A percentile compares a stretch with the other conserved stretches of the same genome.
phyloP scores from a whole-genome alignment of 2,113 vertebrate genomes.

The Meleagris gallopavo region DNA sequence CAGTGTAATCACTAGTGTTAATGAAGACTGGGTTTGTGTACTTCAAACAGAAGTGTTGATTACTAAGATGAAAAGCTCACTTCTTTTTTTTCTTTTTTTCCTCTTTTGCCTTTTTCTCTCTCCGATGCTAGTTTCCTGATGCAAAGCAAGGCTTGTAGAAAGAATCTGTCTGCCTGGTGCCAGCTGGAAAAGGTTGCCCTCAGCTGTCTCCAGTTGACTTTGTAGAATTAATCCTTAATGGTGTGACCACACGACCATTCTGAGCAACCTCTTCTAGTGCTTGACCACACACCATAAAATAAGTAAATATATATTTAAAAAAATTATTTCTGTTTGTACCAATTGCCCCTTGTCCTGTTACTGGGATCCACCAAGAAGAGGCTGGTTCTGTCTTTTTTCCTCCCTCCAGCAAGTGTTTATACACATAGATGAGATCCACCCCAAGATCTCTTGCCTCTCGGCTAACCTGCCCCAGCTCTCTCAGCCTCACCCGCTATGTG shows the following conservation, averaged over 20 bases:
- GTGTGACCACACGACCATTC: not conserved
- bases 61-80: not conserved
- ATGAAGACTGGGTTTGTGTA: not conserved
- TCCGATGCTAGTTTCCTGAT: not conserved
- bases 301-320: not conserved
- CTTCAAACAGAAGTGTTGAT: not conserved
- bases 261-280: not conserved
- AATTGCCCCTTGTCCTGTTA: not conserved
- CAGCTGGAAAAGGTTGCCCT: not conserved
- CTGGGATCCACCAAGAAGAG: not conserved
- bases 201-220: not conserved
- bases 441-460: not conserved
- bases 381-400: not conserved
- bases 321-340: not conserved
- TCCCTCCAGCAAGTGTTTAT: rapidly evolving
- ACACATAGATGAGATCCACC: not conserved
- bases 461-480: not conserved
- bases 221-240: not conserved
- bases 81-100: not conserved
- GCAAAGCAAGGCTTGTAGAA: not conserved
- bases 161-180: not conserved
- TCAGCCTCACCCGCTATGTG: rapidly evolving
- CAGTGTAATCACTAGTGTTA: rapidly evolving
- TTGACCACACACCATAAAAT: not conserved
- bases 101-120: not conserved